Conservation (phyloP, 2,888 invertebrate species). For the Phengaris arion region DNA sequence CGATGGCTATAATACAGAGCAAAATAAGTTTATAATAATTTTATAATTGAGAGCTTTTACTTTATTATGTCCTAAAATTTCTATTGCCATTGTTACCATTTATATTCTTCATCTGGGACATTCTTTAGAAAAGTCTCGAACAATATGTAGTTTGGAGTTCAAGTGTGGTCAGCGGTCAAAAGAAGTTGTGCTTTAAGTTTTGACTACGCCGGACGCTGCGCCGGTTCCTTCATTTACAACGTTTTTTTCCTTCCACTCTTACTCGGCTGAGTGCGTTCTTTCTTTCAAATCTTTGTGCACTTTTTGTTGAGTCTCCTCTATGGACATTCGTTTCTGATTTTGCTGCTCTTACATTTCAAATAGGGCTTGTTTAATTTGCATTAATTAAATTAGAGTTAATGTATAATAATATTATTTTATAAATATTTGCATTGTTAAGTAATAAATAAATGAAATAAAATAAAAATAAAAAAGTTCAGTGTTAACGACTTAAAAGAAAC, state of each 20-base stretch:
- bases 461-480: too few relatives aligned
- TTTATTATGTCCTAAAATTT: background rate
- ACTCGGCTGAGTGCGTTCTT: conserved; percentile 63
- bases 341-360: conserved; percentile 39
- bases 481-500: background rate
- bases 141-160: conserved; percentile 39
- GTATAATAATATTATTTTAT: background rate
- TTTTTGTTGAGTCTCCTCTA: conserved; percentile 62
- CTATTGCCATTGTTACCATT: background rate
- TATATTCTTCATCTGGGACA: conserved; percentile 33
- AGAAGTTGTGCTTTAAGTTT: conserved; percentile 51
- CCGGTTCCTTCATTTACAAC: conserved; percentile 62
- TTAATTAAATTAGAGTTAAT: background rate
- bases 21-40: background rate
- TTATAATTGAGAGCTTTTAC: background rate
- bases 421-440: background rate
- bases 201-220: conserved; percentile 59
- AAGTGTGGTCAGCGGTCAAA: conserved; percentile 62
- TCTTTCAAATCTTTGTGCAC: conserved; percentile 53
- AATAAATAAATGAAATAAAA: too few relatives aligned
- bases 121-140: conserved; percentile 30
- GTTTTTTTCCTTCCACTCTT: conserved; percentile 59
- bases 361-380: background rate
- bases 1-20: background rate
- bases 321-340: conserved; percentile 61